A percentile compares a stretch with the other conserved stretches of the same genome.
Evolutionary conservation across 2,113 vertebrate species (phyloP).

Genomic region (Megaptera novaeangliae): DNA sequence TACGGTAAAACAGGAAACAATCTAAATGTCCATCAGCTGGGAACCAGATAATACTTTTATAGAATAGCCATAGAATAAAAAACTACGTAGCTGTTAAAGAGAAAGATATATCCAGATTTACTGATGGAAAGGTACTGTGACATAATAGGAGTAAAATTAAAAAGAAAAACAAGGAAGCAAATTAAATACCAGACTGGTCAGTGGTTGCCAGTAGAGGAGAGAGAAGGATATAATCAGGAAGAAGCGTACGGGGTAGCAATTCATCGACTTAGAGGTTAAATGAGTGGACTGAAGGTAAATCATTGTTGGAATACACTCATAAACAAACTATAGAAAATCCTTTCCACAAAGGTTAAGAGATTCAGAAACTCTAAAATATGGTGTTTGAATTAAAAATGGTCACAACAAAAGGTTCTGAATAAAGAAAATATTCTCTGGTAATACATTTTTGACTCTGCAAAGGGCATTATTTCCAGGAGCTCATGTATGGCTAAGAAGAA

Average conservation of each 20-base stretch:
- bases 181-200: neutral
- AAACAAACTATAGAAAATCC: neutral
- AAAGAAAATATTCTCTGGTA: neutral
- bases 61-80: neutral
- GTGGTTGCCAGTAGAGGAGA: neutral
- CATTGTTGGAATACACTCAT: neutral
- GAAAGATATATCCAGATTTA: neutral
- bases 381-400: neutral
- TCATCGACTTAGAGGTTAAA: neutral
- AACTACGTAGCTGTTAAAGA: neutral
- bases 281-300: neutral
- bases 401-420: neutral
- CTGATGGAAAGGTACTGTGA: neutral
- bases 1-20: neutral
- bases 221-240: neutral
- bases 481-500: neutral
- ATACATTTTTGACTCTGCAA: neutral
- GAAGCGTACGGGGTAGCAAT: neutral
- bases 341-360: neutral
- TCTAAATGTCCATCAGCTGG: neutral
- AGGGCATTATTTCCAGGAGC: neutral
- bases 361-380: neutral
- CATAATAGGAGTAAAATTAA: neutral
- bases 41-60: neutral
- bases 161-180: constrained; percentile 24